Conservation (phyloP, 1,140 invertebrate species). For the Drosophila bipectinata region DNA sequence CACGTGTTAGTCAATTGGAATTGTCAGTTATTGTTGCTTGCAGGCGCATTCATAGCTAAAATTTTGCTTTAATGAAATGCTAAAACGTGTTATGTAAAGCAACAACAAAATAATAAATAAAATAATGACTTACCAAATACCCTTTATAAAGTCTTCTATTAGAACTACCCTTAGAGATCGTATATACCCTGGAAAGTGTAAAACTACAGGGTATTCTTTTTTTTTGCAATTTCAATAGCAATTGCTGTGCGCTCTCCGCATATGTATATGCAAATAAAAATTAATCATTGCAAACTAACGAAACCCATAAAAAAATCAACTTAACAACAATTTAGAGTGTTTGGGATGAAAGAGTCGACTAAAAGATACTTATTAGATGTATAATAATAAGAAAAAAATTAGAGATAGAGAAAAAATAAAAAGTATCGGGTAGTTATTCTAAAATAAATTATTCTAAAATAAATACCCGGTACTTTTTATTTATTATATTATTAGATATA, state of each 20-base stretch:
- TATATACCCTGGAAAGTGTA: not conserved
- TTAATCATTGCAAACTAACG: conserved; percentile 68
- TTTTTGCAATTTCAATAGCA: conserved; percentile 61
- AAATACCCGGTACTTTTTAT: not conserved
- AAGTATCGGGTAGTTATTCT: not conserved
- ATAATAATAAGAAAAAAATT: not conserved
- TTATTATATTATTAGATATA: not conserved
- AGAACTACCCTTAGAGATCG: too few relatives aligned
- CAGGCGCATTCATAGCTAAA: conserved; percentile 56
- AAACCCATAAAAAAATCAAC: conserved; percentile 59
- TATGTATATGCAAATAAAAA: conserved; percentile 68
- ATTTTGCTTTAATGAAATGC: conserved; percentile 69
- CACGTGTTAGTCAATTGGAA: conserved; percentile 50
- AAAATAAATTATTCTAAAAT: not conserved
- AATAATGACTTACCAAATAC: not conserved
- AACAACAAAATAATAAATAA: conserved; percentile 19
- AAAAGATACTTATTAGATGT: conserved; percentile 15
- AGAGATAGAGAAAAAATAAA: not conserved
- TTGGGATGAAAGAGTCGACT: conserved; percentile 10
- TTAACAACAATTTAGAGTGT: conserved; percentile 29
- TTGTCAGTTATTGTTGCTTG: conserved; percentile 31
- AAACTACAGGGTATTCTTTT: conserved; percentile 1
- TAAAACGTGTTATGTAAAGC: conserved; percentile 73
- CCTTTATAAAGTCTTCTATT: not conserved
- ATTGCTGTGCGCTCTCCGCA: conserved; percentile 48